A percentile compares a stretch with the other conserved stretches of the same genome.
Evolutionary conservation across 2,113 vertebrate species (phyloP).

Genomic region (Asarcornis scutulata): DNA sequence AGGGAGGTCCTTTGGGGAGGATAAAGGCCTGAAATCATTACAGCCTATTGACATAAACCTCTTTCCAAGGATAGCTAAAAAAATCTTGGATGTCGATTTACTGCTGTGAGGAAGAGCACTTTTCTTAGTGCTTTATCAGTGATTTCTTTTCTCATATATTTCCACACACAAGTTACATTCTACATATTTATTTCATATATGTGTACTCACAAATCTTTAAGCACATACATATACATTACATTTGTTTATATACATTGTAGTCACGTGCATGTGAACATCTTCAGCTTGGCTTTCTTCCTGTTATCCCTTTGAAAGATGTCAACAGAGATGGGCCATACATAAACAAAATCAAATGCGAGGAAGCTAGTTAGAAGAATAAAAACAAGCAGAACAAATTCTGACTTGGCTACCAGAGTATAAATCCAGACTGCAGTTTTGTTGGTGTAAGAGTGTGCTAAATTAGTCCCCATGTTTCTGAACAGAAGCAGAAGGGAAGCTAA

Average conservation of each 20-base stretch:
- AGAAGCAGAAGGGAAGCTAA: background rate
- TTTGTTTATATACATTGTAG: background rate
- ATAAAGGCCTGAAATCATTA: background rate
- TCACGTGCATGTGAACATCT: background rate
- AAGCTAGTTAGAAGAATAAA: background rate
- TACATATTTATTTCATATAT: background rate
- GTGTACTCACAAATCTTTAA: background rate
- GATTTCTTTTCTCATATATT: background rate
- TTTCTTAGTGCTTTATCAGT: background rate
- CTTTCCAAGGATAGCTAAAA: background rate
- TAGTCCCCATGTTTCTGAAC: background rate
- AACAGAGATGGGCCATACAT: background rate
- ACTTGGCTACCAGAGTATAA: background rate
- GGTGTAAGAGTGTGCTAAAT: background rate
- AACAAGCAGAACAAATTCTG: background rate
- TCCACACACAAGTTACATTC: background rate
- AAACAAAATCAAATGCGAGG: background rate
- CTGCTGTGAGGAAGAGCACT: background rate
- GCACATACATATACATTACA: accelerated
- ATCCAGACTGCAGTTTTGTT: background rate
- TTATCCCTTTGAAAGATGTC: background rate
- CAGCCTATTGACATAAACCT: background rate
- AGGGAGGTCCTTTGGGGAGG: background rate
- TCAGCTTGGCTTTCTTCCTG: background rate
- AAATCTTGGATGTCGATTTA: background rate